phyloP scores from a whole-genome alignment of 2,113 vertebrate species.

The Carollia perspicillata region DNA sequence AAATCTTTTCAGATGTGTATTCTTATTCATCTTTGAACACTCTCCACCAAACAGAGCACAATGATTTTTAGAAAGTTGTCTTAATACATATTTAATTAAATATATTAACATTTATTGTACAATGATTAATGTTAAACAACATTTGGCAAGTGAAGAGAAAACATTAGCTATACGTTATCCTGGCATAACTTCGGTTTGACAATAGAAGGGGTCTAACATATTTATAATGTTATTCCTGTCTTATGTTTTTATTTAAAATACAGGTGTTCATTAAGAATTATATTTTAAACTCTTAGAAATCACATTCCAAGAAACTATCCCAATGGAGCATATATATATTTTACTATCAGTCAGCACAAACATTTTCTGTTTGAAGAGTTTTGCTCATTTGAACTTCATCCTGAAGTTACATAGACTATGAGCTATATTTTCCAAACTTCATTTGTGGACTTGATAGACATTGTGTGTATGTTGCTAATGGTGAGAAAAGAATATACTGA shows the following conservation, averaged over 20 bases:
- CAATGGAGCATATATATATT: background rate
- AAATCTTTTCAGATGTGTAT: conserved; percentile 13
- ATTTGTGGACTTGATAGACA: conserved; percentile 14
- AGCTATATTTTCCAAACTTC: conserved; percentile 41
- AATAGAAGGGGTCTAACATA: background rate
- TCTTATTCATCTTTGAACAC: conserved; percentile 3
- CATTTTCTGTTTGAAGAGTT: conserved; percentile 31
- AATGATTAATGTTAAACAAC: background rate
- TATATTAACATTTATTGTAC: background rate
- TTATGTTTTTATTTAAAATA: conserved; percentile 57
- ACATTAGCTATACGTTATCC: background rate
- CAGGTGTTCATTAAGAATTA: conserved; percentile 39
- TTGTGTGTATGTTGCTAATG: conserved; percentile 1
- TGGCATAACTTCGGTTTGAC: background rate
- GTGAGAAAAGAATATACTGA: conserved; percentile 10
- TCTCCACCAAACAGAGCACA: background rate
- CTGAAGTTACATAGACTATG: background rate
- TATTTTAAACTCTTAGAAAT: conserved; percentile 42
- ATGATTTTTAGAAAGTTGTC: conserved; percentile 3
- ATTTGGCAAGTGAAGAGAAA: background rate
- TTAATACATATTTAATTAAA: conserved; percentile 34
- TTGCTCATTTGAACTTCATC: conserved; percentile 37
- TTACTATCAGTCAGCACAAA: background rate
- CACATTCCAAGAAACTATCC: conserved; percentile 33
- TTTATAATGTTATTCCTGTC: conserved; percentile 8